Percentiles rank a stretch among this genome's conserved stretches.
Conservation (phyloP, 2,113 vertebrate genomes). For the Heterotis niloticus region DNA sequence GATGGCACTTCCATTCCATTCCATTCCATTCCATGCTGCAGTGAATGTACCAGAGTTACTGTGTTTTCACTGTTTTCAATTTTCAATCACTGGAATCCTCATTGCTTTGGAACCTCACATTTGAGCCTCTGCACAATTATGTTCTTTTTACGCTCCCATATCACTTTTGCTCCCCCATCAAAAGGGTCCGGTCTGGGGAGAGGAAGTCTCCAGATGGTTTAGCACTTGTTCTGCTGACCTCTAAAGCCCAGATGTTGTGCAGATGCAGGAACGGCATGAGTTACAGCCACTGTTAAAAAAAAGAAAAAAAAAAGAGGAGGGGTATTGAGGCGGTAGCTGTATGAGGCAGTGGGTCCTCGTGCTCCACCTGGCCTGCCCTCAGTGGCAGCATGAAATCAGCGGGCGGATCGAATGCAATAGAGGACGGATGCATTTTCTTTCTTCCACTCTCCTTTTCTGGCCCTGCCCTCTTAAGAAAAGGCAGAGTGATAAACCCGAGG, state of each 20-base stretch:
- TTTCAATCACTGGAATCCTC: no score
- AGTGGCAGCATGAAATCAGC: background rate
- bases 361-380: background rate
- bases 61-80: background rate
- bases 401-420: slow-evolving; percentile 18
- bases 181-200: background rate
- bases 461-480: slow-evolving; percentile 7
- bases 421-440: slow-evolving; percentile 19
- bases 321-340: background rate
- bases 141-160: background rate
- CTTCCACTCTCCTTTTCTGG: slow-evolving; percentile 7
- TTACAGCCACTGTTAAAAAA: slow-evolving; percentile 21
- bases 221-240: slow-evolving; percentile 25
- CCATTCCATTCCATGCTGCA: background rate
- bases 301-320: background rate
- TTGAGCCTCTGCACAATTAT: background rate
- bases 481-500: background rate
- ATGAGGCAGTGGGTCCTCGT: no score
- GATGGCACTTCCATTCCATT: no score
- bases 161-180: background rate
- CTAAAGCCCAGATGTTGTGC: slow-evolving; percentile 20
- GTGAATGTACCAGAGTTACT: background rate
- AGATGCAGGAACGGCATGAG: slow-evolving; percentile 27
- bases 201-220: slow-evolving; percentile 24
- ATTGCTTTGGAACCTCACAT: background rate